Percentiles rank a stretch among this genome's conserved stretches.
phyloP scores from a whole-genome alignment of 2,113 vertebrate genomes.

The Callorhinus ursinus region DNA sequence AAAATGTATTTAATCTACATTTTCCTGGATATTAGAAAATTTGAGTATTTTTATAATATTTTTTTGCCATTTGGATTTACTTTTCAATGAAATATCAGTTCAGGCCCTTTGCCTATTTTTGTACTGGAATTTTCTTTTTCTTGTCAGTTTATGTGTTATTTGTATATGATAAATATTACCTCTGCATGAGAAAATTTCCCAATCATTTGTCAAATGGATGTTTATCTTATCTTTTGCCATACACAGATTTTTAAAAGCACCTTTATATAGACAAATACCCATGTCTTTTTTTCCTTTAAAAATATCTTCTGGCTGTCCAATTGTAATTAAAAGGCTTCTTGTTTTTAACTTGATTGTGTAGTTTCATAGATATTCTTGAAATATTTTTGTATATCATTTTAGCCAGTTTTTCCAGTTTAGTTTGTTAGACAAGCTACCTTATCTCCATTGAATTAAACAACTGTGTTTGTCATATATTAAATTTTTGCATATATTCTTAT shows the following conservation, averaged over 20 bases:
- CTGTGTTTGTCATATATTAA: background rate
- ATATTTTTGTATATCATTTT: background rate
- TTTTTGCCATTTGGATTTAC: background rate
- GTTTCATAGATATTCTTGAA: background rate
- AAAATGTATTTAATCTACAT: background rate
- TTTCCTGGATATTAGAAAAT: background rate
- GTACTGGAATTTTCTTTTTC: background rate
- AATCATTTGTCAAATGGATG: background rate
- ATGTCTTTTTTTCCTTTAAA: background rate
- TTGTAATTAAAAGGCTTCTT: background rate
- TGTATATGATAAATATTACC: background rate
- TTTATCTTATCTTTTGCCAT: background rate
- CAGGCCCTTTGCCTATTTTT: background rate
- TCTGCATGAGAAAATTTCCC: background rate
- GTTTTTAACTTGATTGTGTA: background rate
- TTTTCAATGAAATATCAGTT: constrained; percentile 4
- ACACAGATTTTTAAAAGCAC: background rate
- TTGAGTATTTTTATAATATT: background rate
- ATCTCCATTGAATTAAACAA: background rate
- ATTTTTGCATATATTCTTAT: background rate
- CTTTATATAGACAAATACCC: background rate
- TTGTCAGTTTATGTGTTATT: background rate
- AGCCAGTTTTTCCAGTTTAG: background rate
- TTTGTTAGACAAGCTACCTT: background rate
- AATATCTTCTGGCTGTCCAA: background rate